A percentile compares a stretch with the other conserved stretches of the same genome.
These are phyloP conservation scores for Eidolon helvum DNA, from an alignment of 2,113 vertebrate genomes.

Conservation along the genomic window DNA sequence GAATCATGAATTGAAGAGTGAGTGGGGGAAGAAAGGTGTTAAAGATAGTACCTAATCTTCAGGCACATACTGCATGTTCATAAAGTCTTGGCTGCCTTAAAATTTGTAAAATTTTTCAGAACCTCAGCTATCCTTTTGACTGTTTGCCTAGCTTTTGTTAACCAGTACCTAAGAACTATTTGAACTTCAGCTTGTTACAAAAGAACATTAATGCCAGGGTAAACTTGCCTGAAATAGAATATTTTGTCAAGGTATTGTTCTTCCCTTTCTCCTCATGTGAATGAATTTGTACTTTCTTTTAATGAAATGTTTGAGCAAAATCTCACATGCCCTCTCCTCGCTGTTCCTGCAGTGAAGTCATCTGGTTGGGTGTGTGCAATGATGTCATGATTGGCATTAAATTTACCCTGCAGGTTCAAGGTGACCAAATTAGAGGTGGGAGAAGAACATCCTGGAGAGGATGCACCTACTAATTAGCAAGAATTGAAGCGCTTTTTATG, in stretches of 20 bases:
- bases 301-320: constrained; percentile 34
- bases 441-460: not conserved
- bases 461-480: constrained; percentile 1
- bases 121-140: not conserved
- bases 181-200: constrained; percentile 39
- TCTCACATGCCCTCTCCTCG: not conserved
- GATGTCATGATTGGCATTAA: constrained; percentile 9
- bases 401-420: constrained; percentile 14
- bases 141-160: not conserved
- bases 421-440: constrained; percentile 9
- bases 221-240: constrained; percentile 14
- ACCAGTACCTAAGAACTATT: not conserved
- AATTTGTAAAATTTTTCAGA: not conserved
- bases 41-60: not conserved
- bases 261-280: constrained; percentile 30
- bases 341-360: constrained; percentile 22
- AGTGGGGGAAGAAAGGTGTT: not conserved
- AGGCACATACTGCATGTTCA: not conserved
- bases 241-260: constrained; percentile 21
- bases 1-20: constrained; percentile 22
- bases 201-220: not conserved
- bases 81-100: not conserved
- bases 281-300: constrained; percentile 30
- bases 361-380: not conserved
- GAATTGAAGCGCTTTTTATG: not conserved